Evolutionary conservation across 2,888 invertebrate species (phyloP), one percentile per base, ranked within the genome.

Genomic region (Drosophila melanosoma): DNA sequence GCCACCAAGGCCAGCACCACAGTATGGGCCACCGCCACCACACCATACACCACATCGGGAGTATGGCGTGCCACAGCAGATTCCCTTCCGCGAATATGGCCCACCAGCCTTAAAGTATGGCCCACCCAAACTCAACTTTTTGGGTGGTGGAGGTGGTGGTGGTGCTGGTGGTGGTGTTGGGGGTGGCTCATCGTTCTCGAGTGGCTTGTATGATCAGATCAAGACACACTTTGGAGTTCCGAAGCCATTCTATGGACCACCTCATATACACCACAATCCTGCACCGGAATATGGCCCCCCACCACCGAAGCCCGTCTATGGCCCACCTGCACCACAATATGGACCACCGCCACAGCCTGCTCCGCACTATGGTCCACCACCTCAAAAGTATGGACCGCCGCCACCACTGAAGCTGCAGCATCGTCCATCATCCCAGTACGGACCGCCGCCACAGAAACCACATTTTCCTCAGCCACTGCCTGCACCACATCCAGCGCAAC

Each of bases 31-130:
- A 45, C 93, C 95, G 0, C 94, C 94, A 42, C 88, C 94, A 38
- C 89, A 92, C 79, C 94, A 94, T 0, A 93, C 94, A 0, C 95
- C 95, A 0, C 93, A 94, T 1, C 94, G 94, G n/a, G 91, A 92
- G 53, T 93, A 93, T 68, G 92, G 93, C 3, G 89, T 92, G 26
- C 92, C 92, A 3, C 92, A 92, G 65, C 86, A 92, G 68, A 91
- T 91, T 38, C 92, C 93, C 0, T 92, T 92, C 71, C 85, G 91
- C 35, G 93, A 93, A 59, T 93, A 93, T 60, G 93, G 93, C 0
- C 91, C 92, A 2, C 93, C 93, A 0, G 84, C 91, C 0, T n/a
- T 91, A 0, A 93, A 93, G 66, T 94, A 94, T 81, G 94, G 94
- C 0, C 93, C 94, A 1, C 94, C 94, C 0, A 94, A 93, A 79